Base-by-base conservation (phyloP, 1,140 invertebrate species). In the Coelopa frigida region DNA sequence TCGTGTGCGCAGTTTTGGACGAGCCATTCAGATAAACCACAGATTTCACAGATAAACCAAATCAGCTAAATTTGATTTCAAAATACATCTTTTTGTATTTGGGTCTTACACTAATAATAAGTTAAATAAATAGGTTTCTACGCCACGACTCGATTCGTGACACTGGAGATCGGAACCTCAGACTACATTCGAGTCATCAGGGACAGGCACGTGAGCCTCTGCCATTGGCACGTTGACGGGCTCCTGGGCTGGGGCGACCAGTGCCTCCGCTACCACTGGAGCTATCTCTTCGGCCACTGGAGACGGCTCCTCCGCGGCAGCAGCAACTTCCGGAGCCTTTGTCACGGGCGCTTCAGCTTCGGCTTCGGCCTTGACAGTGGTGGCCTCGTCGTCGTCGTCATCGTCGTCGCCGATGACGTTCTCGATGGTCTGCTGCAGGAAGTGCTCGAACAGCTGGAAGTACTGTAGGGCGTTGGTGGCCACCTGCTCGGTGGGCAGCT, bases 401-500 rank as follows among this genome's bases (percentile, higher is more conserved):
- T 54, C 57, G 29, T 61, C 59, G 5, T 64, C 59, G 26, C 54
- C 54, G 27, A 66, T 65, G 2, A 59, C 59, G 46, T 65, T 51
- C 44, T 66, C 62, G 24, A 66, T 66, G 42, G 62, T 61, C 39
- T 66, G 59, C 31, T 66, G 62, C 15, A 66, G 57, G 31, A 66
- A 66, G 49, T 66, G 62, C 48, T 66, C 61, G 37, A 66, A 66
- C 8, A 65, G 56, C 48, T 66, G 62, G 58, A 66, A 66, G 37
- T 66, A 66, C 45, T 66, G 62, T 44, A 66, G 42, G 0, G 62
- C 62, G 51, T 63, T 66, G 21, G 59, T 65, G 44, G 62, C 59
- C 46, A 66, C 62, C 46, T 65, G 59, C 32, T 61, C 62, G 5
- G 62, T 66, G 49, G 62, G 62, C 43, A 66, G 33, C 11, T 50